Base-by-base conservation (phyloP, 2,797 vertebrate genomes). In the Syngnathus acus region DNA sequence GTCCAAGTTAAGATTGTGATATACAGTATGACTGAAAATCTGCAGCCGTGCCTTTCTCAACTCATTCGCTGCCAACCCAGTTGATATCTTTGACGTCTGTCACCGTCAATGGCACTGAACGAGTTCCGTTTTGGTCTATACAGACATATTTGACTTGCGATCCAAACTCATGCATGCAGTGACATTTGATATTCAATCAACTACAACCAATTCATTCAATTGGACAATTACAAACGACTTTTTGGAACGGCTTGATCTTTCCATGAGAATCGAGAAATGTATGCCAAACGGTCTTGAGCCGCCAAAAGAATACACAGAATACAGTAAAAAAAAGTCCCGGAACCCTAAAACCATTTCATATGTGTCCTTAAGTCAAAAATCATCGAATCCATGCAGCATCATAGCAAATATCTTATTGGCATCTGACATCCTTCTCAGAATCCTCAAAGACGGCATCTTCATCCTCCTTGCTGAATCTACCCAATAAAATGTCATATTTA, bases 401-500 rank as follows among this genome's bases (percentile, higher is more conserved):
- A 6, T 39, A 13, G 16, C 4, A 5, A 42, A 60, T 40, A n/a
- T 1, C 38, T n/a, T 21, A 37, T 58, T 57, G 54, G 13, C 32
- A 32, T 57, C 13, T 17, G 53, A 32, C 53, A 55, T 11, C 4
- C 14, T 37, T 57, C 26, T 37, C 26, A 17, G 26, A 58, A 37
- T 58, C 26, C 32, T 37, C 11, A 38, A 38, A 37, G 17, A 57
- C 9, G 6, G 2, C 16, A 57, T 11, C 54, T 14, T 57, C 6
- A 37, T 57, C 54, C 14, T 57, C 13, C 26, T 57, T 37, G 26
- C 26, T 57, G 55, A 37, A 37, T 58, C 55, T 3, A 38, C 17
- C 13, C 7, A 37, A 38, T 32, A 23, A 45, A 45, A 62, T 23
- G 23, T 6, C 11, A 80, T 77, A 73, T 79, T 91, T 92, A 92